Base-by-base conservation (phyloP, 2,113 vertebrate species). In the Myiozetetes cayanensis region DNA sequence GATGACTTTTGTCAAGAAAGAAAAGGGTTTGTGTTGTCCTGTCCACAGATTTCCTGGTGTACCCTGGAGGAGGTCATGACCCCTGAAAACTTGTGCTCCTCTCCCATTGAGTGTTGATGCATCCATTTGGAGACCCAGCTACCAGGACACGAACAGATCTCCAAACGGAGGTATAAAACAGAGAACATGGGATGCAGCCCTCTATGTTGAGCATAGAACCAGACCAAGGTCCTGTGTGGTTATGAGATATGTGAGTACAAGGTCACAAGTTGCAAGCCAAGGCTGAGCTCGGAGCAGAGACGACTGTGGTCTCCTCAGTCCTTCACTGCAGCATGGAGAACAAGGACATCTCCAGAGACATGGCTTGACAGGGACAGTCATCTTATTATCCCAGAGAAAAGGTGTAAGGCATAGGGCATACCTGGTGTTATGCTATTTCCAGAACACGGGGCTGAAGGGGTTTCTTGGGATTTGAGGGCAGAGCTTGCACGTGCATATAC, bases 1-100 rank as follows among this genome's bases (percentile, higher is more conserved):
- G 67, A 53, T 93, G 68, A 89, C 66, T 85, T 90, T 90, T 50
- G 49, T 86, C 90, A 87, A 72, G 46, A 86, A 94, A 91, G 44
- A 90, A 93, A 93, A 78, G n/a, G 17, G 15, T 55, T 58, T 43
- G 56, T 92, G 41, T 46, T 11, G 37, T 85, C 44, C 85, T 66
- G 52, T 66, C 61, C 83, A 53, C 66, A 78, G 3, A 78, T 80
- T 78, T 97, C 58, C 66, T 68, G 25, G 18, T 87, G 68, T 75
- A 31, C 52, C 49, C 49, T 37, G 62, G 41, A 84, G 53, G 28
- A 81, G 61, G 41, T 87, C 73, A 68, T 28, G 52, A 84, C 49
- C n/a, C 50, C 56, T 75, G 31, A 63, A 90, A 86, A 65, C 6
- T 23, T 84, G 39, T 65, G 28, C 31, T 44, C 4, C 14, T 90